Base-by-base conservation (phyloP, 2,888 invertebrate species). In the Theretra japonica region DNA sequence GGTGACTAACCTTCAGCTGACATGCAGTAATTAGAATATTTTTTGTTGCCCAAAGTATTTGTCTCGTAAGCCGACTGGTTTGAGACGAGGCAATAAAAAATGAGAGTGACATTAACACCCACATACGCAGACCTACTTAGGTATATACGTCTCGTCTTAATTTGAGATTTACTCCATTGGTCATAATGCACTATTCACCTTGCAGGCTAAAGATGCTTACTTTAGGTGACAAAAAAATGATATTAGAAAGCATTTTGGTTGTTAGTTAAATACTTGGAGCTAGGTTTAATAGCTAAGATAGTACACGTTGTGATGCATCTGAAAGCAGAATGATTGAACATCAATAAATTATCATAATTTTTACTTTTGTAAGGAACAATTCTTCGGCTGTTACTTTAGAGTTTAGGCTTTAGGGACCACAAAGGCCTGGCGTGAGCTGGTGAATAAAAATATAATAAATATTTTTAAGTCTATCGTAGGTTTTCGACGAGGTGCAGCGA, bases 101-200 rank as follows among this genome's bases (percentile, higher is more conserved):
- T 65, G 48, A 65, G 65, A 65, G 65, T 65, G 65, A 65, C 65
- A 65, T 65, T 65, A 65, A 65, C 65, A 62, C 23, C 25, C 58
- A 58, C 58, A 25, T 17, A 8, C 25, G 25, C 17, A 15, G 58
- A 65, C 65, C 65, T 62, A 65, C 41, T 48, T 48, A n/a, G 25
- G 8, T 33, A n/a, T n/a, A 60, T 33, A 1, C n/a, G 30, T 19
- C 3, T 60, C 30, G 2, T 19, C 8, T 17, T 59, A 28, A 60
- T 60, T 60, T 11, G 17, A n/a, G n/a, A 53, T 53, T 53, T 53
- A 53, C 53, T 53, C 53, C 53, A n/a, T 53, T 53, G 53, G 53
- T 53, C 53, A 53, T 53, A 53, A 53, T 53, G 53, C 7, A n/a
- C 53, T 53, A 6, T 53, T 53, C 53, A 6, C 53, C 19, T 53